Evolutionary conservation across 2,797 vertebrate genomes (phyloP), one percentile per base, ranked within the genome.

Genomic region (Bufotes viridis): DNA sequence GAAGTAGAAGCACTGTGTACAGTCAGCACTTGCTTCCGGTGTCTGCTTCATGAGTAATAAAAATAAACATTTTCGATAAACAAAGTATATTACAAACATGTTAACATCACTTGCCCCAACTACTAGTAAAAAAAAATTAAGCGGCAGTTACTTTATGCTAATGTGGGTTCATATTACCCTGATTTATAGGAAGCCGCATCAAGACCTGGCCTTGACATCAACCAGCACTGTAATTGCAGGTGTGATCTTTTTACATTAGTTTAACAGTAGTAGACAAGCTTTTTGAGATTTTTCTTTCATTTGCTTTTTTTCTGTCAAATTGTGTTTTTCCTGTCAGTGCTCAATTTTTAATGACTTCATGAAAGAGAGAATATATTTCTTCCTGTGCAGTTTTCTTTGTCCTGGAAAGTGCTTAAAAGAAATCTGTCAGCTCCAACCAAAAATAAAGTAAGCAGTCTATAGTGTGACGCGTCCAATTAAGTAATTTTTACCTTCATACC

Each of bases 241-340:
- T 26, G 24, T 26, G 65, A 26, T 10, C 14, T 69, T 69, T 42
- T 70, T 70, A 15, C 17, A 72, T 72, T 72, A 42, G 29, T 34
- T 42, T 72, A 42, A 18, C 42, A 34, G 70, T 72, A 72, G 70
- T 42, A 8, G 34, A 42, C 70, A 72, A 42, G 7, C 69, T 42
- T 70, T 42, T 42, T 42, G 70, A 72, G 26, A 29, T 42, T 72
- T 70, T 72, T 42, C 15, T 72, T 18, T 18, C 8, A 42, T 72
- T 72, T 42, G 29, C 70, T 10, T 3, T 72, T 72, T 72, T 72
- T 42, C 70, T 72, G 70, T 42, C 34, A 53, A 76, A 76, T 53
- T 76, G 74, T 51, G 49, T 76, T 76, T 51, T 76, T 53, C 72
- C 42, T 22, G 72, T 53, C 74, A 76, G 22, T 76, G 34, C 42